Conservation (phyloP, 2,888 invertebrate genomes). For the Nowickia ferox region DNA sequence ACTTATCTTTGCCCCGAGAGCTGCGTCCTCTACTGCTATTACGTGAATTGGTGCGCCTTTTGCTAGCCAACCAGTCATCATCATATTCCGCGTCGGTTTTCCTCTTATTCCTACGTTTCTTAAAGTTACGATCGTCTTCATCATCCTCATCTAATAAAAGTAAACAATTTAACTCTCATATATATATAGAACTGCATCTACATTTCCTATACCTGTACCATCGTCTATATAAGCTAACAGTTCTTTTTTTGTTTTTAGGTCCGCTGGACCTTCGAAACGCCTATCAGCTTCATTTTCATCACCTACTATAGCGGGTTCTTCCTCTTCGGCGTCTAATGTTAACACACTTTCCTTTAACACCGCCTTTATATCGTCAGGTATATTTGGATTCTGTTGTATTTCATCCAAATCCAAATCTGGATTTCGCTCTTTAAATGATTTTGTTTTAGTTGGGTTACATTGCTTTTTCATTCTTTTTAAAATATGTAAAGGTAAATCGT, state of each 20-base stretch:
- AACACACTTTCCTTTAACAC: conserved; percentile 82
- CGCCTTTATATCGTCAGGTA: conserved; percentile 83
- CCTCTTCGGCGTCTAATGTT: conserved; percentile 79
- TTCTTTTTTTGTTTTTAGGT: conserved; percentile 81
- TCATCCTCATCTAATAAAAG: conserved; percentile 78
- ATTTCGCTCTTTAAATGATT: conserved; percentile 83
- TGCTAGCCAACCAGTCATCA: conserved; percentile 82
- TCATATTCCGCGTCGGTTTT: conserved; percentile 82
- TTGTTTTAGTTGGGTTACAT: conserved; percentile 82
- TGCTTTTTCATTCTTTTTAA: conserved; percentile 82
- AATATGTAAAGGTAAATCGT: conserved; percentile 74
- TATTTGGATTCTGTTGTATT: conserved; percentile 83
- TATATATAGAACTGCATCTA: conserved; percentile 1
- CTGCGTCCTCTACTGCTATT: conserved; percentile 80
- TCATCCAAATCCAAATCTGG: conserved; percentile 83
- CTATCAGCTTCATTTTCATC: conserved; percentile 74
- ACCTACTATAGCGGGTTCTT: conserved; percentile 77
- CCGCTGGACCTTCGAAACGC: conserved; percentile 78
- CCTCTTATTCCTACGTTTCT: conserved; percentile 80
- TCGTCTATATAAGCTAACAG: conserved; percentile 82
- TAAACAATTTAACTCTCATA: conserved; percentile 42
- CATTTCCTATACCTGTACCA: conserved; percentile 78
- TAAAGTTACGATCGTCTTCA: conserved; percentile 82
- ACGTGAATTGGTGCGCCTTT: conserved; percentile 78
- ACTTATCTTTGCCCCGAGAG: conserved; percentile 76